Percentiles rank a stretch among this genome's conserved stretches.
Conservation (phyloP, 2,888 invertebrate species). For the Phymatocera aterrima region DNA sequence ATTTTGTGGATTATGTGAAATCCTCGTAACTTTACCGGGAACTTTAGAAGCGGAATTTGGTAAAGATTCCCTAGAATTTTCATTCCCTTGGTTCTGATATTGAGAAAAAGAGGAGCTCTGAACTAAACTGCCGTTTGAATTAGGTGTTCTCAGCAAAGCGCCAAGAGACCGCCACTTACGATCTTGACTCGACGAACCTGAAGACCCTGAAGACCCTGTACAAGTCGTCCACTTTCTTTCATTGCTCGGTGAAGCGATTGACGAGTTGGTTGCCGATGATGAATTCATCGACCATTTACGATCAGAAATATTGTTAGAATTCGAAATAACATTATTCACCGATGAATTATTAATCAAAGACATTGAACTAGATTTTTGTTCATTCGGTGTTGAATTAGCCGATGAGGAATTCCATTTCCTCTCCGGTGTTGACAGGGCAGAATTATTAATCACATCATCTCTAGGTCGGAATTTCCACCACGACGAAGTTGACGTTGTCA, state of each 20-base stretch:
- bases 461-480: constrained; percentile 72
- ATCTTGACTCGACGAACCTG: constrained; percentile 68
- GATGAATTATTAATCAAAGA: constrained; percentile 57
- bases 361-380: constrained; percentile 62
- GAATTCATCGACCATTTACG: constrained; percentile 66
- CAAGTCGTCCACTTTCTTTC: constrained; percentile 67
- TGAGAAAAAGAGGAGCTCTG: constrained; percentile 63
- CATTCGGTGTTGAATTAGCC: constrained; percentile 63
- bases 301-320: constrained; percentile 52
- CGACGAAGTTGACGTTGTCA: constrained; percentile 70
- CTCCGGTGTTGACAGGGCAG: constrained; percentile 50
- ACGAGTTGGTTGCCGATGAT: constrained; percentile 46
- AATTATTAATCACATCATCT: constrained; percentile 63
- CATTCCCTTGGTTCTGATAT: constrained; percentile 49
- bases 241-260: constrained; percentile 52
- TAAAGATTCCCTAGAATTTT: constrained; percentile 14
- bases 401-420: constrained; percentile 58
- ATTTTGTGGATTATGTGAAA: constrained; percentile 58
- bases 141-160: constrained; percentile 71
- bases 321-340: constrained; percentile 52
- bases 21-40: constrained; percentile 48
- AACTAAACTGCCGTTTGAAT: constrained; percentile 56
- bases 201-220: constrained; percentile 60
- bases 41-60: constrained; percentile 50
- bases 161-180: constrained; percentile 75